phyloP scores from a whole-genome alignment of 2,888 invertebrate genomes.

The Allophyes oxyacanthae region DNA sequence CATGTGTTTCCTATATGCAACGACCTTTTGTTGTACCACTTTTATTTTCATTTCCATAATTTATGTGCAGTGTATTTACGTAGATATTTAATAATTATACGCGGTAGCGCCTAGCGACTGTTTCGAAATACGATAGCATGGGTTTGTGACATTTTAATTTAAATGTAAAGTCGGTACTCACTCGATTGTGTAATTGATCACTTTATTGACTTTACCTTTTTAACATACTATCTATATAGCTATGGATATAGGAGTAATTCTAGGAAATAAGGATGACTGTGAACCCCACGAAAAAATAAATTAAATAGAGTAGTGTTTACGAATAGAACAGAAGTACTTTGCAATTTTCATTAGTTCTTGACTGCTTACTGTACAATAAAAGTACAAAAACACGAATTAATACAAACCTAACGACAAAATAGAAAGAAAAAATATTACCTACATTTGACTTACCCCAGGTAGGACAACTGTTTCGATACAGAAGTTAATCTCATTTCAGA shows the following conservation, averaged over 20 bases:
- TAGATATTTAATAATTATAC: neutral
- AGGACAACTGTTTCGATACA: conserved; percentile 6
- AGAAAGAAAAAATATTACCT: neutral
- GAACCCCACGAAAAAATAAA: too few relatives aligned
- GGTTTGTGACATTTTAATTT: neutral
- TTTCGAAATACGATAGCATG: neutral
- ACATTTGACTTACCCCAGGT: conserved; percentile 9
- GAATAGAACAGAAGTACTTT: too few relatives aligned
- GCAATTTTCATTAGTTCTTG: too few relatives aligned
- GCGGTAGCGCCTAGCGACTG: neutral
- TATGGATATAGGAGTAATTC: too few relatives aligned
- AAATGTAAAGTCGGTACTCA: too few relatives aligned
- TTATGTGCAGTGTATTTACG: conserved; percentile 10
- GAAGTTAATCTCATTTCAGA: conserved; percentile 16
- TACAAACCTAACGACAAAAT: neutral
- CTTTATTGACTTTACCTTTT: too few relatives aligned
- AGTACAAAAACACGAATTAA: too few relatives aligned
- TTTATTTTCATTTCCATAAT: conserved; percentile 24
- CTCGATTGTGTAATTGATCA: too few relatives aligned
- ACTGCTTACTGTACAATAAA: too few relatives aligned
- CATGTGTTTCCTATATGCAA: conserved; percentile 38
- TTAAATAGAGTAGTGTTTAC: too few relatives aligned
- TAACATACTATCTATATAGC: too few relatives aligned
- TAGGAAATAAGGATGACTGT: too few relatives aligned
- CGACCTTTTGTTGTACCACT: conserved; percentile 34